Evolutionary conservation across 2,888 invertebrate genomes (phyloP).

Genomic region (Pheosia gnoma): DNA sequence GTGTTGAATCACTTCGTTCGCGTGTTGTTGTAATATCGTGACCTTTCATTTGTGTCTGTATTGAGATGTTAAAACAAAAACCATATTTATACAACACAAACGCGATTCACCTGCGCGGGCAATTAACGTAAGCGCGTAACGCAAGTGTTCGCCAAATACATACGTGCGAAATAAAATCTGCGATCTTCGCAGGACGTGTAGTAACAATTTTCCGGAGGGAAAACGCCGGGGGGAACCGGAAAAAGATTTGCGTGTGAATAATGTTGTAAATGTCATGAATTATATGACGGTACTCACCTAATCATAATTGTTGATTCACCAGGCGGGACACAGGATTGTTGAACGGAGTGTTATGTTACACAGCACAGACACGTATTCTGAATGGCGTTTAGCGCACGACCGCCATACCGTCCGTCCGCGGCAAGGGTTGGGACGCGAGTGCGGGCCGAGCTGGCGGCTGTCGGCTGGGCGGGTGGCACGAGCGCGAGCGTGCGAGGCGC

Average conservation of each 20-base stretch:
- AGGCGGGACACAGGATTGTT: conserved; percentile 32
- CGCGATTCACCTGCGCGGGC: conserved; percentile 31
- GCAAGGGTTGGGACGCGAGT: conserved; percentile 71
- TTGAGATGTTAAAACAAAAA: conserved; percentile 37
- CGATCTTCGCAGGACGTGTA: conserved; percentile 30
- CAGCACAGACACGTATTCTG: conserved; percentile 58
- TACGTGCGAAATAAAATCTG: conserved; percentile 32
- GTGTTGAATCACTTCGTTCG: conserved; percentile 44
- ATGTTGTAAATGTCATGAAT: conserved; percentile 4
- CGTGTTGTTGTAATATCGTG: conserved; percentile 44
- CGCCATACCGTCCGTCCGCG: conserved; percentile 68
- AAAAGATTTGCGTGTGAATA: conserved; percentile 15
- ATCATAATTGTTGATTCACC: conserved; percentile 43
- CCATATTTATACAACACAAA: conserved; percentile 32
- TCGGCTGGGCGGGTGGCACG: conserved; percentile 29
- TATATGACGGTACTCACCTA: conserved; percentile 49
- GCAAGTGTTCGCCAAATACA: conserved; percentile 26
- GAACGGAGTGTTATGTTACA: conserved; percentile 47
- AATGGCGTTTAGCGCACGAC: conserved; percentile 48
- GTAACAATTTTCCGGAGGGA: conserved; percentile 53
- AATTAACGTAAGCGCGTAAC: conserved; percentile 28
- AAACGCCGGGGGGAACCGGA: conserved; percentile 46
- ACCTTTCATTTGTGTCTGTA: conserved; percentile 42
- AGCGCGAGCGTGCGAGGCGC: conserved; percentile 30
- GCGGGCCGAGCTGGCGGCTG: conserved; percentile 30